Evolutionary conservation across 2,113 vertebrate species (phyloP).

Genomic region (Oncorhynchus clarkii): DNA sequence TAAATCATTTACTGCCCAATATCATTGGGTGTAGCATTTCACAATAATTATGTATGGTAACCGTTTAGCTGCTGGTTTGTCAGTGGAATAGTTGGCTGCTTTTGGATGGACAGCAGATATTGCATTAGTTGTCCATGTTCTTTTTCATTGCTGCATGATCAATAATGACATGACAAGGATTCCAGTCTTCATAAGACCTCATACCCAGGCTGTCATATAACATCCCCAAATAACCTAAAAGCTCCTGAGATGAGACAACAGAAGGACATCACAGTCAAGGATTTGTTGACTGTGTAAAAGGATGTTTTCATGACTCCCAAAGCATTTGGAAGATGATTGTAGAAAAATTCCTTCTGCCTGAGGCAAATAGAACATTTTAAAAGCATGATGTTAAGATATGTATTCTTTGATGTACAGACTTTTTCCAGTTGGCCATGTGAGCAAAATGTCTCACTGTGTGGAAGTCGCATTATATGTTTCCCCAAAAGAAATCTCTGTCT

Average conservation of each 20-base stretch:
- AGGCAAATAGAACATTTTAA: constrained; percentile 43
- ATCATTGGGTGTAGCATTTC: background rate
- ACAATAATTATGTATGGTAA: background rate
- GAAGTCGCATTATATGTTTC: constrained; percentile 38
- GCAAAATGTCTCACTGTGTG: background rate
- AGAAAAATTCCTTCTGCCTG: constrained; percentile 12
- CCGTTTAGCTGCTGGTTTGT: background rate
- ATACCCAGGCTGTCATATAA: background rate
- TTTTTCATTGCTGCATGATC: background rate
- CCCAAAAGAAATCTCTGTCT: constrained; percentile 22
- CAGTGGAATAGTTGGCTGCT: background rate
- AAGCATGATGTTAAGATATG: constrained; percentile 43
- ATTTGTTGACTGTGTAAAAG: constrained; percentile 15
- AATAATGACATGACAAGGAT: background rate
- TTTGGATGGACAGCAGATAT: background rate
- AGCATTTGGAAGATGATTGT: constrained; percentile 36
- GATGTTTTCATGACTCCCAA: background rate
- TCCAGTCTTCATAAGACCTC: too few relatives aligned
- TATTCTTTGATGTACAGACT: constrained; percentile 25
- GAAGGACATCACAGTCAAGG: background rate
- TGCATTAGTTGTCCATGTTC: background rate
- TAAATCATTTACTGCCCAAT: constrained; percentile 1
- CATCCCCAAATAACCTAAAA: background rate
- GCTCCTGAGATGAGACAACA: background rate
- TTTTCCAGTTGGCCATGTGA: background rate